Conservation (phyloP, 1,140 invertebrate species). For the Stenopsyche tienmushanensis region DNA sequence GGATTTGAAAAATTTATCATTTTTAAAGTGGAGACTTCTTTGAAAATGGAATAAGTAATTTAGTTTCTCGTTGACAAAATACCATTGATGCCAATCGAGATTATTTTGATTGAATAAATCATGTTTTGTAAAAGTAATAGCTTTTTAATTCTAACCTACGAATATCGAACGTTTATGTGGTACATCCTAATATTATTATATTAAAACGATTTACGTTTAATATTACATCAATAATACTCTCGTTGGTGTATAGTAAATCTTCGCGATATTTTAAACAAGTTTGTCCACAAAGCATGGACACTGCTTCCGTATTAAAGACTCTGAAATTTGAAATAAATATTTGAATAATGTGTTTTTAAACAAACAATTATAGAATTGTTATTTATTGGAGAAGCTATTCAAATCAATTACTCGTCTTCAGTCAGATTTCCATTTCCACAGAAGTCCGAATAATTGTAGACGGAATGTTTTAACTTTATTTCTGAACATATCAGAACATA, state of each 20-base stretch:
- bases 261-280: background rate
- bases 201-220: background rate
- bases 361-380: no score
- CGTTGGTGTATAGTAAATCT: background rate
- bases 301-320: background rate
- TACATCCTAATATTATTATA: background rate
- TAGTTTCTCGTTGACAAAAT: no score
- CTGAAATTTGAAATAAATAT: conserved; percentile 16
- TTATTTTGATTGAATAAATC: no score
- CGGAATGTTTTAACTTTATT: conserved; percentile 56
- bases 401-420: background rate
- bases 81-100: no score
- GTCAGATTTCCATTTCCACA: background rate
- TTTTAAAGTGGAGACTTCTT: no score
- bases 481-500: conserved; percentile 53
- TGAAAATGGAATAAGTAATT: no score
- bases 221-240: background rate
- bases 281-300: background rate
- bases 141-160: no score
- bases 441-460: conserved; percentile 58
- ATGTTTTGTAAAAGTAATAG: no score
- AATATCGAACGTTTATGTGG: no score
- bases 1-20: no score
- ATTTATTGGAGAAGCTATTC: background rate
- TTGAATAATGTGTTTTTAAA: background rate